Base-by-base conservation (phyloP, 2,888 invertebrate species). In the Periphyllus acericola region DNA sequence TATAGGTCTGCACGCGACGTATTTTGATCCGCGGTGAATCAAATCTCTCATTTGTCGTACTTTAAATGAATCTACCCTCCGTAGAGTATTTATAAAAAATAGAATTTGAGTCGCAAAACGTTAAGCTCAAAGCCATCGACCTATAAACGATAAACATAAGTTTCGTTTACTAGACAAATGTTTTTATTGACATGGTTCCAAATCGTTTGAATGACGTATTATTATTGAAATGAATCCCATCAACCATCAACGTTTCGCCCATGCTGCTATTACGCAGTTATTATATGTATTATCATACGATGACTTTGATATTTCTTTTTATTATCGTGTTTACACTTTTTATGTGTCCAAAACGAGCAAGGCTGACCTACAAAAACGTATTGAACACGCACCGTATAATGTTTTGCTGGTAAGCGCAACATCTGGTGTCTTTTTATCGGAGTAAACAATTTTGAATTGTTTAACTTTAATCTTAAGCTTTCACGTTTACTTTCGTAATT, bases 221-320 rank as follows among this genome's bases (percentile, higher is more conserved):
- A 80, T 80, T 80, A 80, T 80, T 80, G n/a, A 80, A 80, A 80
- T 80, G 60, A 36, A 80, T 60, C 80, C 80, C 34, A 66, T 66
- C 79, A 34, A n/a, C 55, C 25, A 32, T 32, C 80, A n/a, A 36
- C 60, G 34, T 80, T 14, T 36, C 55, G 36, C 25, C 34, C 36
- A 66, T 72, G 34, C 36, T 55, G 32, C 36, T 66, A 66, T 32
- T 82, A 46, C 81, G 81, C 71, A 82, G 68, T 46, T 29, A 82
- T 82, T 32, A 40, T 46, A 68, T 60, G 60, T 60, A 25, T 60
- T 19, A 46, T 14, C 14, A 19, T 46, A 32, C 0, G 81, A 72
- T 72, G 72, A 72, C 72, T 72, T 72, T 72, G 72, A 82, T 82
- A 82, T 71, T 71, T 82, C 71, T 71, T 82, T 71, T 82, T 71